phyloP scores from a whole-genome alignment of 2,888 invertebrate genomes.

The Serripes groenlandicus region DNA sequence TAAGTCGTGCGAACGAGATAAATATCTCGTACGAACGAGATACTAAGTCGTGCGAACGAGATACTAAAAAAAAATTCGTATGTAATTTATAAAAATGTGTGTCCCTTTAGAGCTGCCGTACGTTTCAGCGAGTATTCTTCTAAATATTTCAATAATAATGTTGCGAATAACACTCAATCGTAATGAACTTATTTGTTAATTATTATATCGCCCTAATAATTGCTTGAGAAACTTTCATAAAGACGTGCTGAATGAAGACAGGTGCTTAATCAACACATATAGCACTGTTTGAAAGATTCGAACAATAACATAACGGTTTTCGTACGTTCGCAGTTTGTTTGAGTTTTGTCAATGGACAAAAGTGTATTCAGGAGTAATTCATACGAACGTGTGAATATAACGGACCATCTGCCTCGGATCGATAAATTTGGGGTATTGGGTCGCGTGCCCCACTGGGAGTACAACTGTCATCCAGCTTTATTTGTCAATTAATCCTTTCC shows the following conservation, averaged over 20 bases:
- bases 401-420: constrained; percentile 25
- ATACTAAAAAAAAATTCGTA: too few species aligned
- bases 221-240: neutral
- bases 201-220: too few species aligned
- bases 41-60: too few species aligned
- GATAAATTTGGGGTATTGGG: constrained; percentile 25
- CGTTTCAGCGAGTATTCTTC: too few species aligned
- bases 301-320: constrained; percentile 11
- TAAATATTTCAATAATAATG: too few species aligned
- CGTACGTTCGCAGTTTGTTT: constrained; percentile 1
- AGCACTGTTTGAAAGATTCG: neutral
- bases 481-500: neutral
- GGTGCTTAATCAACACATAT: constrained; percentile 13
- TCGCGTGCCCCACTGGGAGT: constrained; percentile 14
- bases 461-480: neutral
- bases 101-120: too few species aligned
- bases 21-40: too few species aligned
- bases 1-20: too few species aligned
- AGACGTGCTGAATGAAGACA: constrained; percentile 12
- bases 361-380: constrained; percentile 16
- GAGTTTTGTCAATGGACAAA: constrained; percentile 18
- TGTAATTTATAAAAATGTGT: too few species aligned
- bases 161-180: too few species aligned
- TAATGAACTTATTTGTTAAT: too few species aligned
- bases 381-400: constrained; percentile 26